Evolutionary conservation across 1,140 invertebrate genomes (phyloP).

Genomic region (Drosophila rufa): DNA sequence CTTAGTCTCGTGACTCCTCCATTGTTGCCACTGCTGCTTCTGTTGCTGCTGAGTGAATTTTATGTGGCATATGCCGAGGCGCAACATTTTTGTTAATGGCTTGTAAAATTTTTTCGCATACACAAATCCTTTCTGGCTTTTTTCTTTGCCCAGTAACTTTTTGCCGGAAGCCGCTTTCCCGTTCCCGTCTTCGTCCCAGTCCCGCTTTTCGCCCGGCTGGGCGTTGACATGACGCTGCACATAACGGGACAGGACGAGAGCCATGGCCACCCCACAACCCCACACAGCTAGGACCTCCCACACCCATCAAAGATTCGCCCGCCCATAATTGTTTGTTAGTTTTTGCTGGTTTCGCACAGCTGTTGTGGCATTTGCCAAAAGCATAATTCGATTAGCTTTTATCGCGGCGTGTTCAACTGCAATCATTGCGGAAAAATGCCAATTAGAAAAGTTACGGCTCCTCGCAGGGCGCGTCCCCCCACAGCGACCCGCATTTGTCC

Average conservation of each 20-base stretch:
- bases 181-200: background rate
- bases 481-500: conserved; percentile 20
- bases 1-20: conserved; percentile 15
- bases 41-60: conserved; percentile 55
- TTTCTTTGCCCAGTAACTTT: conserved; percentile 44
- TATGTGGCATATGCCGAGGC: conserved; percentile 79
- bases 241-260: conserved; percentile 24
- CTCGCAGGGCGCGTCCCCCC: conserved; percentile 7
- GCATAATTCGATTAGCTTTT: conserved; percentile 82
- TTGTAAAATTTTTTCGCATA: conserved; percentile 74
- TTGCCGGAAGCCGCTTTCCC: conserved; percentile 56
- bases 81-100: conserved; percentile 82
- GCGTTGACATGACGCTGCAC: conserved; percentile 67
- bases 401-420: conserved; percentile 77
- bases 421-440: conserved; percentile 80
- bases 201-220: conserved; percentile 31
- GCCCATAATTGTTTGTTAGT: conserved; percentile 64
- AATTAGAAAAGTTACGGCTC: conserved; percentile 74
- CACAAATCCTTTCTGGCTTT: conserved; percentile 62
- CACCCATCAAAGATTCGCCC: background rate
- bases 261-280: conserved; percentile 3
- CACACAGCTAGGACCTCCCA: background rate
- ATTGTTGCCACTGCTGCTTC: conserved; percentile 36
- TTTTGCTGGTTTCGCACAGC: conserved; percentile 45
- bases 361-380: conserved; percentile 69